phyloP scores from a whole-genome alignment of 1,140 invertebrate genomes.

The Scylla paramamosain region DNA sequence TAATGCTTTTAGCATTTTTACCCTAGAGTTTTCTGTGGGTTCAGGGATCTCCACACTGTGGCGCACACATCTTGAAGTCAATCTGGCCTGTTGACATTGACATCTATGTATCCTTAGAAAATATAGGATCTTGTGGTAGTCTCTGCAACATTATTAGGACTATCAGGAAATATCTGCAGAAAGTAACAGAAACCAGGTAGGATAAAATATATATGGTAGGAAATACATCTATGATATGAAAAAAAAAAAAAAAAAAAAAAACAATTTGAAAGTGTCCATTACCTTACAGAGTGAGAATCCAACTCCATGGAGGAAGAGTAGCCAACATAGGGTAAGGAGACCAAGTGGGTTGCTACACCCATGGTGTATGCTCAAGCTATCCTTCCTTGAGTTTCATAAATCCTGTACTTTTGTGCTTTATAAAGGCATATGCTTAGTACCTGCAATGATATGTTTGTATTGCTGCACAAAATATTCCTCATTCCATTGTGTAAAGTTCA shows the following conservation, averaged over 20 bases:
- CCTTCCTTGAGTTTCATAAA: neutral
- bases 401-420: neutral
- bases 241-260: no score
- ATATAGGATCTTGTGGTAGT: neutral
- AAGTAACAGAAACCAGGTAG: neutral
- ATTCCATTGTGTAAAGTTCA: neutral
- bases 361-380: neutral
- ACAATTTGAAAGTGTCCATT: constrained; percentile 6
- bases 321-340: constrained; percentile 50
- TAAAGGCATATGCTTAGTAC: neutral
- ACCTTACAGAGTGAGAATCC: constrained; percentile 55
- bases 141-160: neutral
- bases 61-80: neutral
- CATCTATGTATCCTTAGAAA: neutral
- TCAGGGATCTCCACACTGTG: constrained; percentile 8
- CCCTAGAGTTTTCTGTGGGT: neutral
- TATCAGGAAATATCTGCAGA: neutral
- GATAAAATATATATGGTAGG: no score
- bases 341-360: neutral
- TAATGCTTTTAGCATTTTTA: neutral
- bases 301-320: constrained; percentile 39
- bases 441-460: neutral
- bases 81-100: neutral
- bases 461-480: neutral
- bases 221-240: no score